Conservation (phyloP, 2,113 vertebrate species). For the Diadophis punctatus region DNA sequence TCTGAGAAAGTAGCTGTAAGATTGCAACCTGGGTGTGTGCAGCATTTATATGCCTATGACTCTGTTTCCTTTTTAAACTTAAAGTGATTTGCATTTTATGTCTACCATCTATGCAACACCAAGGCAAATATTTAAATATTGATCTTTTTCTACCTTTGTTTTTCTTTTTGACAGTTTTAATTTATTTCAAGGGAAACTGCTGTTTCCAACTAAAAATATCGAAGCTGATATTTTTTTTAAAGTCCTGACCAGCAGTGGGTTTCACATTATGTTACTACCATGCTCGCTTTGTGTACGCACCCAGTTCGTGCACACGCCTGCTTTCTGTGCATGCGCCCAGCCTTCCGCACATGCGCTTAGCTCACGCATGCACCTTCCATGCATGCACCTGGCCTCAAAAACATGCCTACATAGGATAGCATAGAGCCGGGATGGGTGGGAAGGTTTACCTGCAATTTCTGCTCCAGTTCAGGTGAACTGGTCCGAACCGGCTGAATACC, state of each 20-base stretch:
- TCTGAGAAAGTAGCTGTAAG: conserved; percentile 14
- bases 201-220: neutral
- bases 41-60: neutral
- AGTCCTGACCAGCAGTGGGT: neutral
- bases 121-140: conserved; percentile 11
- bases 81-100: conserved; percentile 20
- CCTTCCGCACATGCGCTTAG: too few species aligned
- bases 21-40: neutral
- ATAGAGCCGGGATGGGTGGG: too few species aligned
- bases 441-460: too few species aligned
- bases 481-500: too few species aligned
- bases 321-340: too few species aligned
- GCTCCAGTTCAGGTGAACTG: too few species aligned
- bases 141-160: conserved; percentile 2
- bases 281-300: too few species aligned
- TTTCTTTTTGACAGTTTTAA: neutral
- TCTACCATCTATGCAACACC: neutral
- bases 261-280: too few species aligned
- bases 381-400: too few species aligned
- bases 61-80: neutral
- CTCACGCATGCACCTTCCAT: too few species aligned
- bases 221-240: neutral
- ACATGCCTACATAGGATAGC: too few species aligned
- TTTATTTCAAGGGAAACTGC: neutral
- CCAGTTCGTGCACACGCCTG: too few species aligned